Evolutionary conservation across 2,113 vertebrate genomes (phyloP).

Genomic region (Pseudopodoces humilis): DNA sequence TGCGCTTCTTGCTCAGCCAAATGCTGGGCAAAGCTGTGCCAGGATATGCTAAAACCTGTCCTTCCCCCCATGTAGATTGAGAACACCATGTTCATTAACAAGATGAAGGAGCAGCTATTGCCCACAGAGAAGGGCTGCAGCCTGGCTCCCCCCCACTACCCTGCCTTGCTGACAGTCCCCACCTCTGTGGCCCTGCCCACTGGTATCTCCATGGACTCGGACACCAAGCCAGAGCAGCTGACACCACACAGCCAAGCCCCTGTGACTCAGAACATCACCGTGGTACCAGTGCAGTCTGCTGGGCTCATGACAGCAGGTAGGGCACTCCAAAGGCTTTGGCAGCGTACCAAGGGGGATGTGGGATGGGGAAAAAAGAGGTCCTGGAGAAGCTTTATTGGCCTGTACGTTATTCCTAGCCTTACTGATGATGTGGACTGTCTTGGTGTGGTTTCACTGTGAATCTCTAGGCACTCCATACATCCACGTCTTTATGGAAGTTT

Average conservation of each 20-base stretch:
- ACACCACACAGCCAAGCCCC: conserved; percentile 88
- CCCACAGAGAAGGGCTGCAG: conserved; percentile 87
- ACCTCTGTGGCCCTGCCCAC: conserved; percentile 84
- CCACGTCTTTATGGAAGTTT: not conserved
- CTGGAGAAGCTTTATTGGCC: not conserved
- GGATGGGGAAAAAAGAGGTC: accelerated
- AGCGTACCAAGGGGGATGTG: accelerated
- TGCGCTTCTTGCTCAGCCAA: not conserved
- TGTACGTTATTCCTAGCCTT: not conserved
- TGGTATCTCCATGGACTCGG: conserved; percentile 81
- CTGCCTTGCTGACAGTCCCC: conserved; percentile 92
- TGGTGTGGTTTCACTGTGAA: not conserved
- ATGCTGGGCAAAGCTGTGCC: not conserved
- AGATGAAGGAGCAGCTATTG: conserved; percentile 94
- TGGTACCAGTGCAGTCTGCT: conserved; percentile 92
- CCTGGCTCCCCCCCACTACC: conserved; percentile 89
- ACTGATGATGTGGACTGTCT: not conserved
- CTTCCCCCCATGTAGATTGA: conserved; percentile 80
- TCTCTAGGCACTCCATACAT: not conserved
- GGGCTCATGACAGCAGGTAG: conserved; percentile 96
- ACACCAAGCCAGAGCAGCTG: conserved; percentile 78
- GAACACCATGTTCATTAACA: conserved; percentile 97
- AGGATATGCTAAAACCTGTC: not conserved
- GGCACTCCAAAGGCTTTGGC: not conserved
- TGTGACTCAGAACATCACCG: conserved; percentile 93